Evolutionary conservation across 2,888 invertebrate genomes (phyloP).

Genomic region (Chrysolina haemoptera): DNA sequence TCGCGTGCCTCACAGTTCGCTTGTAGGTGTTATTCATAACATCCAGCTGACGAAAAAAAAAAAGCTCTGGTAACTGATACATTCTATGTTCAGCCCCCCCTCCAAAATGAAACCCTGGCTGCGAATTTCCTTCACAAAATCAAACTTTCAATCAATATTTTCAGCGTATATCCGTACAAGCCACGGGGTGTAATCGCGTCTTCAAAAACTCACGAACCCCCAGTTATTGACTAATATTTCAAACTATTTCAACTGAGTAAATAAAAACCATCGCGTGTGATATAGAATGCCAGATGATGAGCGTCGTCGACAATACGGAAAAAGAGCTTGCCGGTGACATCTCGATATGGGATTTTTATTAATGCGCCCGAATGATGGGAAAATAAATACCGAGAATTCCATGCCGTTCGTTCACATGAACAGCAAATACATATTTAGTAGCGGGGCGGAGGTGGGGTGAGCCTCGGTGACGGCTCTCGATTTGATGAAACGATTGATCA

Average conservation of each 20-base stretch:
- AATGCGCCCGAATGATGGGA: constrained; percentile 36
- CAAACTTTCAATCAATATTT: too few species aligned
- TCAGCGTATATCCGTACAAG: background rate
- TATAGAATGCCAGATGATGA: constrained; percentile 37
- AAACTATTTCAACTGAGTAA: constrained; percentile 18
- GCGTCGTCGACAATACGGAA: constrained; percentile 43
- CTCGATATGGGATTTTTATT: constrained; percentile 52
- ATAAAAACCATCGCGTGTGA: constrained; percentile 43
- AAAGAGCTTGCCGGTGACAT: constrained; percentile 51
- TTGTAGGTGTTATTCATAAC: too few species aligned
- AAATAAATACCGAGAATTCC: constrained; percentile 30
- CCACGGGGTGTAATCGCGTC: background rate
- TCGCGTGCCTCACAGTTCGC: too few species aligned
- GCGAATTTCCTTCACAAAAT: too few species aligned
- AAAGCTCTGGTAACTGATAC: too few species aligned
- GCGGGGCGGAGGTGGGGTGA: background rate
- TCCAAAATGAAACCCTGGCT: too few species aligned
- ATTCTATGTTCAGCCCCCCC: too few species aligned
- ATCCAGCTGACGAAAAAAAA: too few species aligned
- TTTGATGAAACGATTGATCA: background rate
- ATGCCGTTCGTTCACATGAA: background rate
- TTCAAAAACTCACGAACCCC: background rate
- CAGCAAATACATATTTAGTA: background rate
- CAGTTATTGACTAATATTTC: constrained; percentile 36
- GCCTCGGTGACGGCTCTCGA: background rate